These are phyloP conservation scores for Alexandromys fortis DNA, from an alignment of 2,113 vertebrate genomes.

Conservation along the genomic window DNA sequence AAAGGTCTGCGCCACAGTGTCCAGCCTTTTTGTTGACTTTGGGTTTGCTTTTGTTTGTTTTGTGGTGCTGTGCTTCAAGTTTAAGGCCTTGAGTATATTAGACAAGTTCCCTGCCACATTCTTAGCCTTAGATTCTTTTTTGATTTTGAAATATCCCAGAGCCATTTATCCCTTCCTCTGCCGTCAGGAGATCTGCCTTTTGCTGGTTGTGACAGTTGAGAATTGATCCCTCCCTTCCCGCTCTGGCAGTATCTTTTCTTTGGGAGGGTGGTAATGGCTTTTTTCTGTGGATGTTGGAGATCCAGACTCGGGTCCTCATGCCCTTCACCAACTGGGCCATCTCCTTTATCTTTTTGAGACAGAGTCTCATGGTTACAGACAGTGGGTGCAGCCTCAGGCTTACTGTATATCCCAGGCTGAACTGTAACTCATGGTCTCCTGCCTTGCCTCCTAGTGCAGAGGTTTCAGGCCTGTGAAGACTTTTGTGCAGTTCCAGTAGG, in stretches of 20 bases:
- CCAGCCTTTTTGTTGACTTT: neutral
- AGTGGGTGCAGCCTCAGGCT: neutral
- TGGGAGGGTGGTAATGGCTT: neutral
- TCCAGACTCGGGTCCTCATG: neutral
- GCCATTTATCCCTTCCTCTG: neutral
- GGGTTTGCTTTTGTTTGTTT: neutral
- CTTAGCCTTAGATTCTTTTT: neutral
- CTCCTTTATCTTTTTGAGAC: neutral
- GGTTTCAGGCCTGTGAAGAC: neutral
- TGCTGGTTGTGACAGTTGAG: neutral
- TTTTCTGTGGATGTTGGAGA: neutral
- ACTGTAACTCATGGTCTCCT: neutral
- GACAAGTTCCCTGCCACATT: neutral
- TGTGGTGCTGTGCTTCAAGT: neutral
- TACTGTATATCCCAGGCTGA: neutral
- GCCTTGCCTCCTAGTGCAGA: neutral
- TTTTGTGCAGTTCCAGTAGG: slow-evolving; percentile 2
- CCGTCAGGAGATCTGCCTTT: neutral
- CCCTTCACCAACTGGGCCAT: neutral
- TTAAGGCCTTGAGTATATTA: neutral
- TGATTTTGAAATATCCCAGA: neutral
- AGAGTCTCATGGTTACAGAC: neutral
- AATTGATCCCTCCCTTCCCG: neutral
- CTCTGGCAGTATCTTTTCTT: neutral
- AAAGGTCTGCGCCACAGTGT: too few relatives aligned